phyloP scores from a whole-genome alignment of 2,797 vertebrate genomes.

The Bradypodion ventrale region DNA sequence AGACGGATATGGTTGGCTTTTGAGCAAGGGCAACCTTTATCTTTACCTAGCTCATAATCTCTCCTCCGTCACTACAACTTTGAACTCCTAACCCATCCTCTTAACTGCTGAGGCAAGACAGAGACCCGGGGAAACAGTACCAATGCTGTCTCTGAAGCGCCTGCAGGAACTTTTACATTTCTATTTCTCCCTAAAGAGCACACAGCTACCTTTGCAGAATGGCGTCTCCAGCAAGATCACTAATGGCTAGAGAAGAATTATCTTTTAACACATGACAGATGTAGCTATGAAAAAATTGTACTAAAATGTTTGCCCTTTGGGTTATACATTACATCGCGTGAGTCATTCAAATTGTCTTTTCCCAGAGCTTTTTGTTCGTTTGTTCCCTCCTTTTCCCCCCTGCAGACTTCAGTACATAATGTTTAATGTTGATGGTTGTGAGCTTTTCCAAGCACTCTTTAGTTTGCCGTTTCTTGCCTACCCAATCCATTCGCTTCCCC shows the following conservation, averaged over 20 bases:
- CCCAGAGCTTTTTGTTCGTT: neutral
- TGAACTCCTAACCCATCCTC: accelerated
- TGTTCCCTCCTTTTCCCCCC: neutral
- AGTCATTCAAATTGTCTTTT: slow-evolving; percentile 3
- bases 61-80: neutral
- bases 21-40: too few relatives aligned
- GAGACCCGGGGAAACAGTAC: accelerated
- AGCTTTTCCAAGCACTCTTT: neutral
- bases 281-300: slow-evolving; percentile 8
- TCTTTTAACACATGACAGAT: slow-evolving; percentile 17
- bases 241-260: neutral
- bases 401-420: neutral
- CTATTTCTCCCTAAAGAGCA: slow-evolving; percentile 17
- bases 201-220: slow-evolving; percentile 3
- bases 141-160: neutral
- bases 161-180: neutral
- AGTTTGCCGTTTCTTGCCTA: neutral
- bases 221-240: slow-evolving; percentile 13
- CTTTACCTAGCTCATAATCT: neutral
- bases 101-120: neutral
- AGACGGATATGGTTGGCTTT: too few relatives aligned
- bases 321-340: accelerated
- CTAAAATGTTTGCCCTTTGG: slow-evolving; percentile 16
- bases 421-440: slow-evolving; percentile 22
- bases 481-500: neutral